Conservation (phyloP, 2,113 vertebrate genomes). For the Poeciliopsis occidentalis region DNA sequence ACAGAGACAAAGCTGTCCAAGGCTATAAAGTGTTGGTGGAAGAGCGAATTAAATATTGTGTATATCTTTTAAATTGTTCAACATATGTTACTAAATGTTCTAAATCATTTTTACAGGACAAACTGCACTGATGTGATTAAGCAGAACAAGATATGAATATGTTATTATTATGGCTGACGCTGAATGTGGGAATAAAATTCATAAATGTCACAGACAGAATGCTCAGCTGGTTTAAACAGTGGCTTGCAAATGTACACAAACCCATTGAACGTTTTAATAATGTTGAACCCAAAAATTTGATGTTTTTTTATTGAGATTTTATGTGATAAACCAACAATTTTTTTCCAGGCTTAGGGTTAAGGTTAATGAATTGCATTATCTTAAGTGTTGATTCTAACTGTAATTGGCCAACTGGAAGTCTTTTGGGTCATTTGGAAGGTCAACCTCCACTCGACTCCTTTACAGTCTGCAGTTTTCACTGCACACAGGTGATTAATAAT, state of each 20-base stretch:
- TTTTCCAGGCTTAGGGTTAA: too few relatives aligned
- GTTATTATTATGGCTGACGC: slow-evolving; percentile 32
- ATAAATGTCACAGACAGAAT: slow-evolving; percentile 40
- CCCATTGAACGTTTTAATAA: not conserved
- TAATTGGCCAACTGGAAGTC: not conserved
- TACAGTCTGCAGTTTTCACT: too few relatives aligned
- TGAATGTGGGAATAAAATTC: slow-evolving; percentile 30
- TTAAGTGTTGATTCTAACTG: not conserved
- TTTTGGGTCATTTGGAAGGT: too few relatives aligned
- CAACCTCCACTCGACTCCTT: too few relatives aligned
- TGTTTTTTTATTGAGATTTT: slow-evolving; percentile 25
- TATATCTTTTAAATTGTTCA: slow-evolving; percentile 3
- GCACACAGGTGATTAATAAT: not conserved
- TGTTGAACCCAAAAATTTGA: slow-evolving; percentile 7
- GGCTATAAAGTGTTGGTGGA: slow-evolving; percentile 27
- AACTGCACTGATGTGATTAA: slow-evolving; percentile 7
- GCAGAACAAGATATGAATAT: slow-evolving; percentile 7
- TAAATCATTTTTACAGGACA: slow-evolving; percentile 6
- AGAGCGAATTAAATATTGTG: slow-evolving; percentile 9
- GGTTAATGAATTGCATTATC: too few relatives aligned
- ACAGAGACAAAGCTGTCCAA: slow-evolving; percentile 40
- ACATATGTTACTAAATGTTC: slow-evolving; percentile 1
- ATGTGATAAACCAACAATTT: slow-evolving; percentile 26
- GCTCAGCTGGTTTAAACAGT: slow-evolving; percentile 3
- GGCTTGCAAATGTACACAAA: not conserved